Evolutionary conservation across 2,888 invertebrate species (phyloP).

Genomic region (Spatulosminthurus flaviceps): DNA sequence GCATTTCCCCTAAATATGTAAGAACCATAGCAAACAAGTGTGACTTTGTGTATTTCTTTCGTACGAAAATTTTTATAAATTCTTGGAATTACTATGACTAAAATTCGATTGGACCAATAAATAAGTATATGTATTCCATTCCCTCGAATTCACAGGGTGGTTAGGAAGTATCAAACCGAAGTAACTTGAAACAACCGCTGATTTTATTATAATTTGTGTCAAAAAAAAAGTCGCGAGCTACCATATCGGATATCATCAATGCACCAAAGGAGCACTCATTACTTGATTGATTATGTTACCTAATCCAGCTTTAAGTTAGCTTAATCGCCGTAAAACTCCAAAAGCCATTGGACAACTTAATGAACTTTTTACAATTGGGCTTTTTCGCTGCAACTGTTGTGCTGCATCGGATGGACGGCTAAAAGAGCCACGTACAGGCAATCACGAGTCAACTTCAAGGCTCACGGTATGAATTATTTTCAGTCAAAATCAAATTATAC

Average conservation of each 20-base stretch:
- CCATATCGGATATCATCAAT: not conserved
- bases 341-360: not conserved
- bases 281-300: not conserved
- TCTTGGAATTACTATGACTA: too few relatives aligned
- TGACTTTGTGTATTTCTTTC: too few relatives aligned
- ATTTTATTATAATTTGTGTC: not conserved
- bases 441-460: too few relatives aligned
- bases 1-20: too few relatives aligned
- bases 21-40: too few relatives aligned
- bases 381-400: too few relatives aligned
- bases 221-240: not conserved
- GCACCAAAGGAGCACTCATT: not conserved
- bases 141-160: not conserved
- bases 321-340: not conserved
- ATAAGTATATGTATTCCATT: not conserved
- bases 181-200: constrained; percentile 4
- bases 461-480: too few relatives aligned
- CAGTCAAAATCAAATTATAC: too few relatives aligned
- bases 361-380: not conserved
- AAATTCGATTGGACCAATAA: too few relatives aligned
- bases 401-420: too few relatives aligned
- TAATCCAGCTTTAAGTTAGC: not conserved
- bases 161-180: not conserved
- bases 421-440: too few relatives aligned
- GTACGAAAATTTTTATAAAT: too few relatives aligned